phyloP scores from a whole-genome alignment of 2,888 invertebrate genomes.

The Carterocephalus palaemon region DNA sequence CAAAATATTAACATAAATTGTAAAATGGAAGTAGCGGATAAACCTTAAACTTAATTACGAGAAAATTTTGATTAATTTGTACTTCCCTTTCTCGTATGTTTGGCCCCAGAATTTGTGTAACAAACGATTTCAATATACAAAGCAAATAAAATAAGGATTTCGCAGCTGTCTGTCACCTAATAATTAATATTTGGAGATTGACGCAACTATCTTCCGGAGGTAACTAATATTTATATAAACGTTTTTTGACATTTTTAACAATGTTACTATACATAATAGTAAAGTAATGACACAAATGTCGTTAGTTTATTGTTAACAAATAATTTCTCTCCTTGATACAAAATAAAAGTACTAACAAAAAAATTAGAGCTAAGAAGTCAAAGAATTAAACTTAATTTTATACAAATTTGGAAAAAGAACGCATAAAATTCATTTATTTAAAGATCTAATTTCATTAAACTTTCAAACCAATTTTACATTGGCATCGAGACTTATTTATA shows the following conservation, averaged over 20 bases:
- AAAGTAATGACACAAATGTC: constrained; percentile 23
- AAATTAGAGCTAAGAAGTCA: constrained; percentile 14
- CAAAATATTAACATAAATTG: constrained; percentile 5
- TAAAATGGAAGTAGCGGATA: constrained; percentile 15
- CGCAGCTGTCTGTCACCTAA: neutral
- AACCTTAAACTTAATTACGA: constrained; percentile 64
- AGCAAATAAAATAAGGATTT: constrained; percentile 20
- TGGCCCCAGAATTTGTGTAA: constrained; percentile 70
- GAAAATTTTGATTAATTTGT: constrained; percentile 66
- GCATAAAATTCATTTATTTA: constrained; percentile 20
- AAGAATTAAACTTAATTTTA: constrained; percentile 18
- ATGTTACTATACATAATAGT: constrained; percentile 30
- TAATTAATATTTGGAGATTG: neutral
- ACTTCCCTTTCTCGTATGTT: constrained; percentile 68
- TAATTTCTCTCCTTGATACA: constrained; percentile 8
- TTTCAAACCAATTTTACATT: constrained; percentile 38
- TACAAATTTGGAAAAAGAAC: constrained; percentile 21
- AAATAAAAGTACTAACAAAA: constrained; percentile 18
- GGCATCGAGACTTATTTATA: constrained; percentile 11
- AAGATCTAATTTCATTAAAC: constrained; percentile 26
- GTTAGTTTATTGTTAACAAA: constrained; percentile 13
- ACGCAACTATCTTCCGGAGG: constrained; percentile 20
- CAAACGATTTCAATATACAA: constrained; percentile 40
- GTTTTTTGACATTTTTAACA: constrained; percentile 22
- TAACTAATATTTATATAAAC: constrained; percentile 29